Evolutionary conservation across 2,113 vertebrate species (phyloP).

Genomic region (Mus musculus): GRCm39 chr11:90206001-90206500

Average conservation of each 20-base stretch:
- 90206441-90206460: background rate
- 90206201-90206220: no score
- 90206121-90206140: background rate
- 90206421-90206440: background rate
- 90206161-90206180: background rate
- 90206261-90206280: background rate
- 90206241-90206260: no score
- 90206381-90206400: background rate
- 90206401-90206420: background rate
- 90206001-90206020: background rate
- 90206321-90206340: background rate
- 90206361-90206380: background rate
- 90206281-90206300: background rate
- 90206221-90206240: background rate
- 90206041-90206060: background rate
- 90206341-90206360: background rate
- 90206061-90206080: background rate
- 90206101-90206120: background rate
- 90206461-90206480: background rate
- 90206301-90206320: background rate
- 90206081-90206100: background rate
- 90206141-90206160: background rate
- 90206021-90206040: background rate
- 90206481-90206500: background rate
- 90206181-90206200: background rate